Evolutionary conservation across 2,113 vertebrate genomes (phyloP), one percentile per base, ranked within the genome.

Genomic region (Boulengeromyrus knoepffleri): DNA sequence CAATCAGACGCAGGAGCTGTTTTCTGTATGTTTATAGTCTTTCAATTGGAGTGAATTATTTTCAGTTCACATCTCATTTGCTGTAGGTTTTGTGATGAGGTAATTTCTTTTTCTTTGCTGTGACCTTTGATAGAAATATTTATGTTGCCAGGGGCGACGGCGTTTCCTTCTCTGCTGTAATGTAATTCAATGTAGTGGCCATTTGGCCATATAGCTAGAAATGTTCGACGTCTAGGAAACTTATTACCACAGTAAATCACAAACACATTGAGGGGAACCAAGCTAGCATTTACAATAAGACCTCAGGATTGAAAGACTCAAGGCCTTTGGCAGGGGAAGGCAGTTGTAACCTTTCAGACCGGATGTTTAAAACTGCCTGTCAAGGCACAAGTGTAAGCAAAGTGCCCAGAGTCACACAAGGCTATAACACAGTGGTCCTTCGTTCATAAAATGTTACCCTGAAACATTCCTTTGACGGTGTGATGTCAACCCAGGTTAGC

Each of bases 121-220:
- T 85, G 83, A 47, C 83, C 39, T 47, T 42, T 85, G 83, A 85
- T 45, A 47, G 42, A 85, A 85, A 85, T 85, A 85, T 85, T n/a
- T 85, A 85, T n/a, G 83, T 85, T 47, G 39, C 83, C 21, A 85
- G 83, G 39, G 21, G 45, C 83, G 9, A 85, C 45, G 24, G 21
- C 2, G 45, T 85, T 47, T 85, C 45, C 10, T 10, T 85, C 17
- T 85, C 42, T 47, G 24, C 21, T 12, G 45, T 46, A 47, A 39
- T n/a, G 45, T 85, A 85, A 85, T 85, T 85, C 45, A 85, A 85
- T 85, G 45, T 47, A 85, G 39, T 47, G 45, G 45, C 83, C 83
- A 85, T 85, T 85, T 85, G 83, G 83, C 83, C 45, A n/a, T 85
- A 85, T 85, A 45, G 83, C 42, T 85, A 85, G 19, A 45, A 47